phyloP scores from a whole-genome alignment of 2,888 invertebrate species.

The Oithona nana region DNA sequence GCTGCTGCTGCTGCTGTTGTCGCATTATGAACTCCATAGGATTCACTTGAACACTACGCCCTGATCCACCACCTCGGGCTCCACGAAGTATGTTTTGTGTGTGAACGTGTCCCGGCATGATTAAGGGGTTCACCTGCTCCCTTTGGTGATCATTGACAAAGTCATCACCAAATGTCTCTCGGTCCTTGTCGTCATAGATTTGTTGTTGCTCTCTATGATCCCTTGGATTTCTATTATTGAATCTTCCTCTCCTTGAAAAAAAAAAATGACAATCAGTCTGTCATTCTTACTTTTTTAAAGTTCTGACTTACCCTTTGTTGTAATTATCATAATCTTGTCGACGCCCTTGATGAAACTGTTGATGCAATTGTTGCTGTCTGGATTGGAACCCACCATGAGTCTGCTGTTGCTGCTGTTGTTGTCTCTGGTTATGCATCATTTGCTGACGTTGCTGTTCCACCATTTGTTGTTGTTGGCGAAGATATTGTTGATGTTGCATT shows the following conservation, averaged over 20 bases:
- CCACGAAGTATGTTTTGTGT: neutral
- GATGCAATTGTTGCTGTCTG: neutral
- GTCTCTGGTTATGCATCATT: neutral
- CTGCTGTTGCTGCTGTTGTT: neutral
- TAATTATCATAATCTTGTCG: neutral
- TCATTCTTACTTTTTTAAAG: too few relatives aligned
- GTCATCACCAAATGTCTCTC: conserved; percentile 12
- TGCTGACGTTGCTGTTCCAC: neutral
- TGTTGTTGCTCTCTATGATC: neutral
- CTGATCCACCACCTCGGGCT: neutral
- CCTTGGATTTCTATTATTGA: neutral
- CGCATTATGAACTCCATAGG: too few relatives aligned
- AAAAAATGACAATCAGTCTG: too few relatives aligned
- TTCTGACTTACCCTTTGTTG: neutral
- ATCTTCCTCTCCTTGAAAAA: neutral
- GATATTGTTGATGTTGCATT: neutral
- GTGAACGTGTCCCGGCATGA: conserved; percentile 10
- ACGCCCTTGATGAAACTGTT: neutral
- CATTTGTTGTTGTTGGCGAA: neutral
- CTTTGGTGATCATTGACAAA: conserved; percentile 2
- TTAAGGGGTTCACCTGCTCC: neutral
- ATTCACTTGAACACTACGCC: too few relatives aligned
- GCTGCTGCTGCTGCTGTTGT: neutral
- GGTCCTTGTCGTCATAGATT: conserved; percentile 1
- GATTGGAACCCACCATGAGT: neutral